Base-by-base conservation (phyloP, 2,797 vertebrate species). In the Bradypodion ventrale region DNA sequence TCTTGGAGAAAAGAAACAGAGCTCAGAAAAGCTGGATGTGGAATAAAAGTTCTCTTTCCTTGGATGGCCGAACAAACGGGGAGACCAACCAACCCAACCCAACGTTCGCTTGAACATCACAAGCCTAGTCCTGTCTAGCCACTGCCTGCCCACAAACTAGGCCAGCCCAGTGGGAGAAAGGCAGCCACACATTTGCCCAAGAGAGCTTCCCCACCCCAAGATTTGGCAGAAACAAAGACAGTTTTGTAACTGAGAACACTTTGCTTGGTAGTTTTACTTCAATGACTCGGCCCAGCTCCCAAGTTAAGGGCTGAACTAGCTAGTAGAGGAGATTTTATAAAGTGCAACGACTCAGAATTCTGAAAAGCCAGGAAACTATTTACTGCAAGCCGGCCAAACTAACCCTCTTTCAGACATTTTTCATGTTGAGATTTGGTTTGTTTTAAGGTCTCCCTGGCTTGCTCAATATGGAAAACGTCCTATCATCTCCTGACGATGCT, bases 301-400 rank as follows among this genome's bases (percentile, higher is more conserved):
- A 23, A 70, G 69, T 25, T n/a, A 46, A 74, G 27, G 40, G 29
- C 27, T 23, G 19, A 5, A 16, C 44, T n/a, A n/a, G n/a, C n/a
- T n/a, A n/a, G n/a, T n/a, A n/a, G n/a, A n/a, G n/a, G n/a, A 42
- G 25, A 4, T n/a, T 16, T 16, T 29, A 44, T n/a, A 29, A 10
- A 0, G 1, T 15, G 37, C 35, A 40, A 69, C 40, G 19, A 25
- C 4, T 1, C 4, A n/a, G n/a, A n/a, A n/a, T n/a, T n/a, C n/a
- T n/a, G n/a, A n/a, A n/a, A n/a, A n/a, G n/a, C n/a, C n/a, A n/a
- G n/a, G n/a, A n/a, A n/a, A n/a, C n/a, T n/a, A n/a, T n/a, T n/a
- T n/a, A n/a, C n/a, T n/a, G n/a, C n/a, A n/a, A n/a, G n/a, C n/a
- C n/a, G n/a, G n/a, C n/a, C n/a, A n/a, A n/a, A n/a, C n/a, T n/a